phyloP scores from a whole-genome alignment of 1,140 invertebrate genomes.

The Dendroctonus ponderosae region DNA sequence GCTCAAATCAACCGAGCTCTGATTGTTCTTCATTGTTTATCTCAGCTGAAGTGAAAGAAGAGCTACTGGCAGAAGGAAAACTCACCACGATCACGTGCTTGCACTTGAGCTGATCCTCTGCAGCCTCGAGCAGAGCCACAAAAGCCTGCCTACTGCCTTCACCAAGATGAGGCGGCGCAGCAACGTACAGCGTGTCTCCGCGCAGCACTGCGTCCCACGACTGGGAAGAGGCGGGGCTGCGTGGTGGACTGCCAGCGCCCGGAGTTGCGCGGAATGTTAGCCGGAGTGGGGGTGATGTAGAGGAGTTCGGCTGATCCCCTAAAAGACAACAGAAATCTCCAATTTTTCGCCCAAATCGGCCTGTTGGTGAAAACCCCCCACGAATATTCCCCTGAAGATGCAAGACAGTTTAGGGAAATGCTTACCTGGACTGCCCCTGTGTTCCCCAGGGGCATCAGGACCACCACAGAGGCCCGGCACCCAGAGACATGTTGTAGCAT shows the following conservation, averaged over 20 bases:
- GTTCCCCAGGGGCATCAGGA: constrained; percentile 83
- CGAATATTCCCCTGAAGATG: too few relatives aligned
- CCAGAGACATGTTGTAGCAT: constrained; percentile 86
- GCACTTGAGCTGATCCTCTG: constrained; percentile 88
- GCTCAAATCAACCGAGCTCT: not conserved
- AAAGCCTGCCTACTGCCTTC: constrained; percentile 92
- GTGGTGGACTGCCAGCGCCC: constrained; percentile 9
- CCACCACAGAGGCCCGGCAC: constrained; percentile 97
- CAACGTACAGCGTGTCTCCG: constrained; percentile 76
- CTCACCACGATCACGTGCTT: constrained; percentile 68
- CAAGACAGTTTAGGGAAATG: not conserved
- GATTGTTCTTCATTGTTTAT: too few relatives aligned
- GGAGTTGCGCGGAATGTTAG: constrained; percentile 49
- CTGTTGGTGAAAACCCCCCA: too few relatives aligned
- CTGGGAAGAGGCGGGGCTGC: constrained; percentile 37
- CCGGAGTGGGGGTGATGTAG: constrained; percentile 44
- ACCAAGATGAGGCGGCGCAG: constrained; percentile 78
- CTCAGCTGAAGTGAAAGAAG: too few relatives aligned
- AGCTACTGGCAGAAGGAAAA: too few relatives aligned
- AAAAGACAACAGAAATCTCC: too few relatives aligned
- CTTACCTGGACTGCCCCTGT: constrained; percentile 25
- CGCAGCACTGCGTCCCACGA: constrained; percentile 62
- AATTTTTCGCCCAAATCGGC: too few relatives aligned
- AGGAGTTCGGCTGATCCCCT: constrained; percentile 26
- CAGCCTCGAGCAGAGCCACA: constrained; percentile 89